A percentile compares a stretch with the other conserved stretches of the same genome.
Conservation (phyloP, 2,797 vertebrate species). For the Champsocephalus esox region DNA sequence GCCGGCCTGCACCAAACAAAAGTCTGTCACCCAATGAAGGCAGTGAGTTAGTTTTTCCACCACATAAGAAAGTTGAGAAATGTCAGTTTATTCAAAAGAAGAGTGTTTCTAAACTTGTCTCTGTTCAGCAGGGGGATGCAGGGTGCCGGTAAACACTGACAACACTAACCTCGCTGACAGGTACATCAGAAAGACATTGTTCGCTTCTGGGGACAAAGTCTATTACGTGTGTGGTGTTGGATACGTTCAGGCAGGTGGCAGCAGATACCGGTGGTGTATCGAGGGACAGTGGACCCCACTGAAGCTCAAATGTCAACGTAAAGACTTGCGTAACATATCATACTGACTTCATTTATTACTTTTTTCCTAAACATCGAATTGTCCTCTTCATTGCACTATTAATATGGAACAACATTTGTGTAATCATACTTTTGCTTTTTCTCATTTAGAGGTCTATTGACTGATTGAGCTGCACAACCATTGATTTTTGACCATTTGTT, state of each 20-base stretch:
- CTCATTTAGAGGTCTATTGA: no score
- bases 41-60: slow-evolving; percentile 14
- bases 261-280: slow-evolving; percentile 48
- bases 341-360: no score
- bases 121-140: slow-evolving; percentile 57
- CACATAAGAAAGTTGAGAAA: neutral
- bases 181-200: slow-evolving; percentile 23
- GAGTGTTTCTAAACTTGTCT: neutral
- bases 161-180: slow-evolving; percentile 33
- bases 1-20: slow-evolving; percentile 18
- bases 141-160: neutral
- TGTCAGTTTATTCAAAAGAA: neutral
- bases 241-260: slow-evolving; percentile 45
- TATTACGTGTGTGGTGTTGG: slow-evolving; percentile 68
- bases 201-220: slow-evolving; percentile 47
- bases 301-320: slow-evolving; percentile 73
- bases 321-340: slow-evolving; percentile 10
- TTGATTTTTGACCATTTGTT: no score
- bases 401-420: no score
- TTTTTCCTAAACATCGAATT: no score
- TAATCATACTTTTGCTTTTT: no score
- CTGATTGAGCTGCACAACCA: no score
- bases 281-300: slow-evolving; percentile 67
- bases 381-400: no score
- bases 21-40: neutral